These are phyloP conservation scores for Himalopsyche japonica DNA, from an alignment of 2,888 invertebrate genomes.

Conservation along the genomic window DNA sequence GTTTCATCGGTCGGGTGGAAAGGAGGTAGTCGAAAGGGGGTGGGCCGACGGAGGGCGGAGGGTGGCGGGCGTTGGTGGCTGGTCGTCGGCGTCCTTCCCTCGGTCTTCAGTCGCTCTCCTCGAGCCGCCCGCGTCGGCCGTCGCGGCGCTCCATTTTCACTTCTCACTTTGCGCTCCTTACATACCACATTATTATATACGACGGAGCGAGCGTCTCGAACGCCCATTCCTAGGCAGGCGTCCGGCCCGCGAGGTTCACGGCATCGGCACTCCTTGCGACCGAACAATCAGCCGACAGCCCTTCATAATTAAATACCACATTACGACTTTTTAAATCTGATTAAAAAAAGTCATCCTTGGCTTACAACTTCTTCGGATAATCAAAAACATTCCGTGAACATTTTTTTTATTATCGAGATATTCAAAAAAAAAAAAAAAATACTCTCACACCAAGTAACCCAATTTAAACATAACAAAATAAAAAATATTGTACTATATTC, in stretches of 20 bases:
- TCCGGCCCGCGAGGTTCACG: constrained; percentile 30
- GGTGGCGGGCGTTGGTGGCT: constrained; percentile 12
- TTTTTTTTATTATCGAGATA: background rate
- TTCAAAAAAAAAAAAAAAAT: constrained; percentile 4
- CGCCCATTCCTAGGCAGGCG: constrained; percentile 38
- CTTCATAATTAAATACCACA: background rate
- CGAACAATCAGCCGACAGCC: background rate
- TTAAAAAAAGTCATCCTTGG: background rate
- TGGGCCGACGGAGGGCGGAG: constrained; percentile 7
- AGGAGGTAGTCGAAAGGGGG: constrained; percentile 16
- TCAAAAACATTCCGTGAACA: background rate
- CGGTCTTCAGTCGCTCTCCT: constrained; percentile 37
- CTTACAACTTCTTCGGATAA: background rate
- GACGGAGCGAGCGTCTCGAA: constrained; percentile 24
- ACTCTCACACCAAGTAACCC: background rate
- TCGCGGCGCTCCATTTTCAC: constrained; percentile 22
- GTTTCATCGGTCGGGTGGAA: constrained; percentile 5
- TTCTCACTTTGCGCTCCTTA: constrained; percentile 13
- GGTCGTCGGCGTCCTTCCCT: constrained; percentile 20
- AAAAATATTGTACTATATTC: background rate
- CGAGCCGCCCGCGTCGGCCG: constrained; percentile 35
- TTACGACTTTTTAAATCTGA: background rate
- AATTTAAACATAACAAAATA: constrained; percentile 3
- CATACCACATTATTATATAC: constrained; percentile 22
- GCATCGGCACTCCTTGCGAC: background rate